phyloP scores from a whole-genome alignment of 2,797 vertebrate genomes.

The Sebastes trivittatus region DNA sequence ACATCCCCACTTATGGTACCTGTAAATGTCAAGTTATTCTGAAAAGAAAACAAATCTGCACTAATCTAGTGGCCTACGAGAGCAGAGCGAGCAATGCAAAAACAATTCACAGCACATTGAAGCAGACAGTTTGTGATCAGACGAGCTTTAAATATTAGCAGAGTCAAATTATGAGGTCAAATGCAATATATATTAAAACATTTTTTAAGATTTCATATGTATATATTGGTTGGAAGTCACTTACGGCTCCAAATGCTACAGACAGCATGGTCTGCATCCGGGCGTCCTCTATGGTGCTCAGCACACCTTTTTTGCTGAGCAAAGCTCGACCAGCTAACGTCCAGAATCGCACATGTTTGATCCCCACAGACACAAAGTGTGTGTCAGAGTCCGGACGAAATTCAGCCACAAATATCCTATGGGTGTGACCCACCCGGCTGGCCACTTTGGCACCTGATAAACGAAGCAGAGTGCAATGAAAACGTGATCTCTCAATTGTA shows the following conservation, averaged over 20 bases:
- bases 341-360: conserved; percentile 98
- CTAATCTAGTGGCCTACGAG: conserved; percentile 88
- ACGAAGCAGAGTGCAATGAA: not conserved
- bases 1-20: conserved; percentile 99
- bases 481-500: not conserved
- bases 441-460: conserved; percentile 94
- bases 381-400: conserved; percentile 98
- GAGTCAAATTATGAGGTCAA: not conserved
- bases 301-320: conserved; percentile 95
- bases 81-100: conserved; percentile 77
- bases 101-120: conserved; percentile 66
- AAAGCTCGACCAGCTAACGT: conserved; percentile 93
- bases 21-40: conserved; percentile 99
- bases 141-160: conserved; percentile 10
- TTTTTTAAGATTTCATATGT: not conserved
- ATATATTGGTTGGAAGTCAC: conserved; percentile 66
- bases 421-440: conserved; percentile 90
- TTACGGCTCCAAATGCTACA: conserved; percentile 97
- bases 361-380: conserved; percentile 97
- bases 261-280: conserved; percentile 99
- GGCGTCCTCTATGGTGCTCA: conserved; percentile 92
- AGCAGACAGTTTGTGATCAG: conserved; percentile 33
- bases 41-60: conserved; percentile 92
- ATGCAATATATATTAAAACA: not conserved
- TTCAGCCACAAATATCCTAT: conserved; percentile 98